Evolutionary conservation across 2,888 invertebrate species (phyloP), one percentile per base, ranked within the genome.

Genomic region (Choreutis nemorana): DNA sequence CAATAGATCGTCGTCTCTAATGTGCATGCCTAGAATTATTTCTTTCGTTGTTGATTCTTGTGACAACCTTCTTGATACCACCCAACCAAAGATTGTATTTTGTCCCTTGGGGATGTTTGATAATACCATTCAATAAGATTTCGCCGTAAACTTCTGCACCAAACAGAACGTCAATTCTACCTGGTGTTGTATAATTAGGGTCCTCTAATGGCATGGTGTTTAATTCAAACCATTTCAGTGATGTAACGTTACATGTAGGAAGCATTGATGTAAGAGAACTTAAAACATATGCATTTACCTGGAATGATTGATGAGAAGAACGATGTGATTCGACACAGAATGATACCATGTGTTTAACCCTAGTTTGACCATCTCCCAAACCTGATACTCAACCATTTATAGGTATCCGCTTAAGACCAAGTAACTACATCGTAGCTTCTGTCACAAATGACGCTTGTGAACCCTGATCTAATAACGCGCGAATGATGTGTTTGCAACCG

Each of bases 71-170:
- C 46, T 41, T 6, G 40, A 45, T 8, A 45, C 11, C 16, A 45
- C 30, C 45, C 45, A 45, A 2, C 45, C 40, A 14, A 45, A 31
- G 3, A 16, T 11, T 7, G 45, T 45, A 9, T 41, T 40, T 26
- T 40, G 40, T 3, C 6, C 33, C 29, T 5, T 26, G 2, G 3
- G 39, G 31, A 20, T 33, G 23, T 25, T 37, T 41, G 1, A 39
- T 11, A 0, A 42, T 4, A 2, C 37, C 44, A 4, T 23, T 14
- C n/a, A 23, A 4, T 8, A 42, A 10, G 2, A 42, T 31, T 8
- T 42, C 28, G 5, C 33, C 16, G 18, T 39, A 37, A 2, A 33
- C 31, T 3, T 41, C 39, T 4, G 25, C 42, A 15, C 41, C 42
- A 2, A 44, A 23, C 5, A 44, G 4, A 3, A 44, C 25, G 9